Evolutionary conservation across 2,888 invertebrate genomes (phyloP), one percentile per base, ranked within the genome.

Genomic region (Thereva nobilitata): DNA sequence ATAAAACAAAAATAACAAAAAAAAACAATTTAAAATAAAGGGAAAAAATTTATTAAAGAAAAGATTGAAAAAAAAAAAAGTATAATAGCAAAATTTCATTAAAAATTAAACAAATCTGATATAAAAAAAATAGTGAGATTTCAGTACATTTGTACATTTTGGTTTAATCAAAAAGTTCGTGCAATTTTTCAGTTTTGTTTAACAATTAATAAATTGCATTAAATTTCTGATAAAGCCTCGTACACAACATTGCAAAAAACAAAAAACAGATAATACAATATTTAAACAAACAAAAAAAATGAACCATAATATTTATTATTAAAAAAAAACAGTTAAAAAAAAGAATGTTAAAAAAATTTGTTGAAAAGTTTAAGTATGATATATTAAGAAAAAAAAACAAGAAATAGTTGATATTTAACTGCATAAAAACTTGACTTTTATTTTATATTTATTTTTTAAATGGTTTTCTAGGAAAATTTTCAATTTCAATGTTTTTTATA

Each of bases 221-320:
- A 23, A 23, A 23, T 23, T 23, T 23, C 23, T 23, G 23, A 23
- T 23, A 23, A 23, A 23, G 23, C 23, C 23, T 23, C 23, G 23
- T 23, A 23, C 23, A 23, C 23, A 23, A 59, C 57, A 61, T 61
- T 61, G 61, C 61, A 61, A 23, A 23, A 23, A 23, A 23, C 1
- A 23, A 23, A 23, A 23, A 23, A 42, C 68, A 63, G 64, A 65
- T 61, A 68, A 49, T 67, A 65, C 65, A 68, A 66, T 65, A 65
- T 61, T 68, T 66, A 64, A 68, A 65, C 61, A 53, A 65, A 65
- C 61, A 65, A 68, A 65, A 65, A 55, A 65, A 68, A 57, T 68
- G 66, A 68, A 68, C 65, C 55, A 49, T 57, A 61, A 61, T 61
- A 61, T 61, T 61, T 61, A 61, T 61, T 50, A 61, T 61, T 61